Evolutionary conservation across 2,888 invertebrate species (phyloP).

Genomic region (Eurois occulta): DNA sequence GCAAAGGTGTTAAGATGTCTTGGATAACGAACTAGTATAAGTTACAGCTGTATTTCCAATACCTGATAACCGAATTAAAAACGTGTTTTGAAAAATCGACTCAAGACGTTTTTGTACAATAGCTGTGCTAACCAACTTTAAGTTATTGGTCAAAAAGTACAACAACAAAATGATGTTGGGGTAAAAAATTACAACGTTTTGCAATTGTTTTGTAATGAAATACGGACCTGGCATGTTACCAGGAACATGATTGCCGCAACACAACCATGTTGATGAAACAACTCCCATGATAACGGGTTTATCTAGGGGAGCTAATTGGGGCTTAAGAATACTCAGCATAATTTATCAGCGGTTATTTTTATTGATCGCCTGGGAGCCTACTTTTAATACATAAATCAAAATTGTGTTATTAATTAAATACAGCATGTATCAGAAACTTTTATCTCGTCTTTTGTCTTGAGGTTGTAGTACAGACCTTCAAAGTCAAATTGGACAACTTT

Average conservation of each 20-base stretch:
- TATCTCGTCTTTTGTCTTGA: too few species aligned
- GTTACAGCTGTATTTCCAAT: not conserved
- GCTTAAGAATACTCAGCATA: not conserved
- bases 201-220: not conserved
- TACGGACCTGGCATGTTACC: not conserved
- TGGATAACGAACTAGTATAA: not conserved
- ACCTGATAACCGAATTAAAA: not conserved
- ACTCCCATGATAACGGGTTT: not conserved
- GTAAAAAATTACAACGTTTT: not conserved
- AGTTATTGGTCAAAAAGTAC: not conserved
- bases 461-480: not conserved
- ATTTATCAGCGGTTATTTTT: not conserved
- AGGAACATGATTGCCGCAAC: not conserved
- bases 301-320: not conserved
- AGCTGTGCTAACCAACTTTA: not conserved
- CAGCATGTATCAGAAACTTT: not conserved
- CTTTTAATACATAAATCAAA: not conserved
- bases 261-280: too few species aligned
- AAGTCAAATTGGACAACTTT: not conserved
- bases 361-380: too few species aligned
- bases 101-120: too few species aligned
- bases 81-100: not conserved
- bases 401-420: not conserved
- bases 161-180: not conserved
- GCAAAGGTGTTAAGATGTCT: not conserved